A percentile compares a stretch with the other conserved stretches of the same genome.
Evolutionary conservation across 2,797 vertebrate species (phyloP).

Genomic region (Taenioides sp.): DNA sequence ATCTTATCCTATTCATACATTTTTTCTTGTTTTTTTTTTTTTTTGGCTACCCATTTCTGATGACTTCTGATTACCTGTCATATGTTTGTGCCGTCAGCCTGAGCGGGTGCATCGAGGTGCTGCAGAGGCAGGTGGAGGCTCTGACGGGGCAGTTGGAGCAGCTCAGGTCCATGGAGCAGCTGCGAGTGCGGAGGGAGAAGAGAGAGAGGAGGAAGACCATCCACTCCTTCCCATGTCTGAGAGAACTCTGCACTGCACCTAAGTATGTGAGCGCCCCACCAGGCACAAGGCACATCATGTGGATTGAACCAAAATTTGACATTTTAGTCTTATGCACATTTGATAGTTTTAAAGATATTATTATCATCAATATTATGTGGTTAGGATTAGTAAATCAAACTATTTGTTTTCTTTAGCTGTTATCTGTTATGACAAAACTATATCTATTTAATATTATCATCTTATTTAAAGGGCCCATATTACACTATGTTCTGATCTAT

Average conservation of each 20-base stretch:
- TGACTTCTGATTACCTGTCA: neutral
- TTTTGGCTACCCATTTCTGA: neutral
- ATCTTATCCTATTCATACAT: too few relatives aligned
- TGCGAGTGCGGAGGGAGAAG: slow-evolving; percentile 87
- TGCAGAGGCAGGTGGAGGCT: slow-evolving; percentile 92
- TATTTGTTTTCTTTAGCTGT: too few relatives aligned
- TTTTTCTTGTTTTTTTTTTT: neutral
- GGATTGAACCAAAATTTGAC: neutral
- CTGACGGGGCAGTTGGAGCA: slow-evolving; percentile 91
- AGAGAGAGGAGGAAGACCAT: slow-evolving; percentile 92
- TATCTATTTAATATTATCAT: too few relatives aligned
- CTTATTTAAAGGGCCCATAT: too few relatives aligned
- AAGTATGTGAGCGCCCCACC: slow-evolving; percentile 23
- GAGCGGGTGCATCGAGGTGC: slow-evolving; percentile 84
- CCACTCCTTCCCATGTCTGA: slow-evolving; percentile 90
- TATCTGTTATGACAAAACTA: too few relatives aligned
- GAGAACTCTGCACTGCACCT: slow-evolving; percentile 85
- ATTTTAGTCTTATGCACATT: too few relatives aligned
- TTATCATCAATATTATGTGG: too few relatives aligned
- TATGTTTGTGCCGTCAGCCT: slow-evolving; percentile 68
- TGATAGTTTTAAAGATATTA: too few relatives aligned
- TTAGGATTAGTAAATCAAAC: too few relatives aligned
- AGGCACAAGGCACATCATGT: neutral
- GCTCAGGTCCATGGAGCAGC: slow-evolving; percentile 87
- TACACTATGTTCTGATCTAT: too few relatives aligned